Base-by-base conservation (phyloP, 2,113 vertebrate species). In the Pangasianodon gigas region DNA sequence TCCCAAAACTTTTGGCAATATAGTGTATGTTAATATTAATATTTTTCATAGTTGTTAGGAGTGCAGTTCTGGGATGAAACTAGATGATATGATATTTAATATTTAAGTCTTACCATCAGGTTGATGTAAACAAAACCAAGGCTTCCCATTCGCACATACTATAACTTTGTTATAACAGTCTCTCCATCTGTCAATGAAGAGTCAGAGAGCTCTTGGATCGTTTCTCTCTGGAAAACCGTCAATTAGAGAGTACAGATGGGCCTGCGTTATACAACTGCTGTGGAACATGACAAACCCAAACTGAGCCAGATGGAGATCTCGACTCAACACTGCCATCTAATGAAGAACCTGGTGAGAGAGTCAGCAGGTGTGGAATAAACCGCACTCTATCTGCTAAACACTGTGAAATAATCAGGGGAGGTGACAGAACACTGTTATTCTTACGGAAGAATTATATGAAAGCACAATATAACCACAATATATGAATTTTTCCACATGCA, bases 291-390 rank as follows among this genome's bases (percentile, higher is more conserved):
- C 58, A 71, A 6, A 58, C 46, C 32, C 11, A 4, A 26, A 13
- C 51, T 0, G 3, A 54, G 67, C 51, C 62, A 83, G 60, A 75
- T 52, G 26, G 11, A 77, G 65, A 71, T 29, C 54, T 32, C 11
- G 52, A 92, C 92, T 92, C 92, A 94, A 95, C 92, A 93, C 93
- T 93, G 94, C 54, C 95, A 92, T 85, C 95, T 93, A 87, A 85
- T 88, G 95, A 69, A 81, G 79, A 32, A n/a, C 79, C 79, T 48
- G 21, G 6, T 51, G 16, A 37, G 51, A 56, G 19, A 37, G 60
- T 14, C 1, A 71, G 65, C 84, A 71, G 29, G 65, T 71, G 84
- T 32, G 62, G 65, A 29, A 71, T 24, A 74, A 74, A 48, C 18
- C 1, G 4, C 16, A 44, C 2, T 2, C 24, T 2, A 19, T 37